Evolutionary conservation across 1,140 invertebrate species (phyloP), one percentile per base, ranked within the genome.

Genomic region (Lepidurus packardi): DNA sequence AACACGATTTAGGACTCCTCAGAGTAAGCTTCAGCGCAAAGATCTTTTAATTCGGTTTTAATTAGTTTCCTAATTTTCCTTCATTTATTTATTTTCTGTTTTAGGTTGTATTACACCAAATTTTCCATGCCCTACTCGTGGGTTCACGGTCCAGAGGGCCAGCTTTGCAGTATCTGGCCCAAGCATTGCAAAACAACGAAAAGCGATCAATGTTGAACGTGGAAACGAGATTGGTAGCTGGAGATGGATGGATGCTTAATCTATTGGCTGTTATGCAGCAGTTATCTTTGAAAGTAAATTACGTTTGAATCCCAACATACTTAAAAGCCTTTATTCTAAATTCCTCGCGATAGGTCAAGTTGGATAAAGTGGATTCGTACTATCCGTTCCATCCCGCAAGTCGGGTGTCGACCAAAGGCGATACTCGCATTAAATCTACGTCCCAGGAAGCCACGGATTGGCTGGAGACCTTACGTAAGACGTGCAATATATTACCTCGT

Each of bases 161-260:
- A 1, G 91, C 93, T 45, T 85, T 98, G 21, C 87, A 90, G 47
- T 98, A 93, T 83, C 87, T 99, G 24, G 89, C 91, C 0, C 86
- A 89, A 43, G 85, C 96, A 2, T 83, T 98, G 7, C 88, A 89
- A 47, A 85, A 89, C 79, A 98, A 98, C 83, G 91, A 94, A 80
- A 94, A 95, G 81, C 88, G 95, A 74, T 90, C 94, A 7, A 96
- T 97, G 85, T 89, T 98, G 81, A 92, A 95, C 84, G 92, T 90
- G 44, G 95, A 98, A 84, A 93, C 96, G 82, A 88, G 91, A 80
- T 86, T 91, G 0, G 87, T 97, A 0, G 93, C 94, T 43, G 92
- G 93, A 11, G 96, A 98, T 85, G 96, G 96, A 1, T 97, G 96
- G 83, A 96, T 98, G 91, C 85, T 98, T 44, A 98, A 98, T 87